Percentiles rank a stretch among this genome's conserved stretches.
Conservation (phyloP, 2,797 vertebrate genomes). For the Carcharodon carcharias region DNA sequence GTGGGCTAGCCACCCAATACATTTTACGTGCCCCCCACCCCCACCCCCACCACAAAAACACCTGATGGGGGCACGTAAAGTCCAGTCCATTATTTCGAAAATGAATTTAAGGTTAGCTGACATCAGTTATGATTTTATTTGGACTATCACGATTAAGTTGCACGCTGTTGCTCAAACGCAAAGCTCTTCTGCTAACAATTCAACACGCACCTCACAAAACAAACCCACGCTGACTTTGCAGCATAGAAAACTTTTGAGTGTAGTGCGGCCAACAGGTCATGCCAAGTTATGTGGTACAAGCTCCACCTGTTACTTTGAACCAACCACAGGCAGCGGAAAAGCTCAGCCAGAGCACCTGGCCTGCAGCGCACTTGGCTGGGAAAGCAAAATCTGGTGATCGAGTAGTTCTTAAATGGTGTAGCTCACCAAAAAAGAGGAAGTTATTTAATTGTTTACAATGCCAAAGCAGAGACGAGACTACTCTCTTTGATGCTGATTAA, state of each 20-base stretch:
- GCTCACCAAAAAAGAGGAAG: neutral
- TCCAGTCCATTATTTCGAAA: neutral
- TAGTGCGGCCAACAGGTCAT: neutral
- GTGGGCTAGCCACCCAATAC: too few relatives aligned
- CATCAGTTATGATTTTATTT: neutral
- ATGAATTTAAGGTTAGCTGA: neutral
- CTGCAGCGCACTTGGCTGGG: neutral
- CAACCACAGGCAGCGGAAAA: neutral
- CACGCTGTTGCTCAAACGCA: neutral
- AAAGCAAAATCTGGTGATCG: neutral
- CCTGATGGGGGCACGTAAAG: too few relatives aligned
- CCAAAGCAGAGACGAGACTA: neutral
- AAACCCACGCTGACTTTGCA: neutral
- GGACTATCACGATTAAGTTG: neutral
- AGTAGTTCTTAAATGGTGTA: neutral
- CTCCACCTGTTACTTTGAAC: neutral
- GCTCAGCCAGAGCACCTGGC: neutral
- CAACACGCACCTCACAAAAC: conserved; percentile 22
- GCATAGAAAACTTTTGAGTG: neutral
- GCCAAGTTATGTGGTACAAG: neutral
- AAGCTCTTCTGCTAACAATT: neutral
- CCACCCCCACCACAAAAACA: too few relatives aligned
- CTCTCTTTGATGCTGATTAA: neutral
- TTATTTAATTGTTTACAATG: neutral
- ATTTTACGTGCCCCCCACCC: too few relatives aligned